Evolutionary conservation across 2,888 invertebrate species (phyloP), one percentile per base, ranked within the genome.

Genomic region (Pomacea canaliculata): DNA sequence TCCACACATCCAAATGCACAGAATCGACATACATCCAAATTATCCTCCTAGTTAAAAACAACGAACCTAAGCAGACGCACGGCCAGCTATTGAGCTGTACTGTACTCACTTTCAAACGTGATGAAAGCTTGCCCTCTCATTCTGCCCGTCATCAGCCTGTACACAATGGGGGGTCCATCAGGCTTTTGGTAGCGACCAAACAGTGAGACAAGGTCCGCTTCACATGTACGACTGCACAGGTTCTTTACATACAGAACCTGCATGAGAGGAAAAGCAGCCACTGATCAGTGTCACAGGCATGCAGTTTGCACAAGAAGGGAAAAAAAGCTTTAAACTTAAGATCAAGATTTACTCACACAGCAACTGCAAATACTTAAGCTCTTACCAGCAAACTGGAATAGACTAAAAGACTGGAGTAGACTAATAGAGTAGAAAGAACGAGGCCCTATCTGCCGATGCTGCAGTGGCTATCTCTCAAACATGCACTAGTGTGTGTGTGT

Each of bases 121-220:
- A 90, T 82, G 81, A 90, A 90, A 12, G 90, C 90, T 78, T 89
- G 89, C 19, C 90, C 90, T 69, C 83, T 86, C 89, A 89, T 89
- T 73, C 84, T 79, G 9, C 89, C 89, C 16, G 82, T 83, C 80
- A 89, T 80, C 37, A 89, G 76, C 74, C 85, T 84, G 77, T 83
- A 88, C 5, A 81, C 73, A 46, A 88, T 80, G 49, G 78, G 81
- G 9, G 81, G 78, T 2, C 77, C 70, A 0, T 76, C 76, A 19
- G 76, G 73, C 23, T 80, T 80, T 68, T 87, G 84, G 71, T 85
- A 89, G 23, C 85, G 79, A 9, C 82, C 80, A 82, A 90, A 90
- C 51, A 90, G 71, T 1, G 87, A 77, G 10, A 86, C 83, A 12
- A 90, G 83, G 67, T 89, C 88, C 23, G 82, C 80, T 70, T 88